Base-by-base conservation (phyloP, 2,113 vertebrate species). In the Scomber japonicus region DNA sequence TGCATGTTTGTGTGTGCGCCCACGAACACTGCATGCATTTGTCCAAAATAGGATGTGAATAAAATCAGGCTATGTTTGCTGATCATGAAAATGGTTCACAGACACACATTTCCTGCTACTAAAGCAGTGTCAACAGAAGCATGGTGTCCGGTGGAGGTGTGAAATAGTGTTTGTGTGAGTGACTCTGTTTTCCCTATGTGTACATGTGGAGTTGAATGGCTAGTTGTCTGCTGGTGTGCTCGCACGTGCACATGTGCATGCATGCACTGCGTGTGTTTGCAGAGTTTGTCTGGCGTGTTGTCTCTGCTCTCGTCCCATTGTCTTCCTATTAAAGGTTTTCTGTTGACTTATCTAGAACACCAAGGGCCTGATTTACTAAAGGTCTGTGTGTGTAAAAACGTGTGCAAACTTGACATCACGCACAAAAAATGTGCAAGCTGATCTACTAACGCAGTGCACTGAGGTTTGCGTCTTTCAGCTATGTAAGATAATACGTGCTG, bases 101-200 rank as follows among this genome's bases (percentile, higher is more conserved):
- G 13, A 55, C 16, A 3, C 14, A 74, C 64, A 68, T 81, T 79
- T 66, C 44, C 48, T 79, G 45, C 55, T 1, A 19, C 56, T 71
- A 40, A 10, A 44, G 27, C 46, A 82, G 11, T 71, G 60, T 82
- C 64, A 60, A 13, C 54, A 75, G 30, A 75, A 74, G 75, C 24
- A 30, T 19, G 11, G 50, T 45, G 19, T 53, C 21, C 1, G 0
- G 12, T 45, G 27, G 59, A 53, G 6, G 35, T 51, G 48, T 63
- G 40, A 31, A 13, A 30, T 19, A 11, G 3, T 44, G 3, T 65
- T 12, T 69, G 15, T 66, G 24, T 60, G 24, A 9, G 19, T 59
- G 63, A n/a, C 1, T 62, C 59, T 27, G 12, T 72, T 40, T 24
- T 44, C 3, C 24, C 0, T 12, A 6, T 17, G 12, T 48, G 17